These are phyloP conservation scores for Eulithis testata DNA, from an alignment of 2,888 invertebrate species.

Conservation along the genomic window DNA sequence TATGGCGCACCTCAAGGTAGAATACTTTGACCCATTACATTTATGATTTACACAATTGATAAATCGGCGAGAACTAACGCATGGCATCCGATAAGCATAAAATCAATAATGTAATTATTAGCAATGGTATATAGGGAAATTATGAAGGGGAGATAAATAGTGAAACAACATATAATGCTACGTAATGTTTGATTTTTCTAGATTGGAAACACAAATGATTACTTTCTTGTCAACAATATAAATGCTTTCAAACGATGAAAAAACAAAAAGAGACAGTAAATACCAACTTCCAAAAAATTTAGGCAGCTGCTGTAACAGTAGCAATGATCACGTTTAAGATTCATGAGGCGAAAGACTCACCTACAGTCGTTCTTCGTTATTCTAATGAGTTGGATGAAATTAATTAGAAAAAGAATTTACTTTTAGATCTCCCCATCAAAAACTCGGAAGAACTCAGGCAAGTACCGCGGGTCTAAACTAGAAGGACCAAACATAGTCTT, in stretches of 20 bases:
- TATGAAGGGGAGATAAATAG: not conserved
- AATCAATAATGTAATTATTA: conserved; percentile 1
- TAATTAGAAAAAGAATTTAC: not conserved
- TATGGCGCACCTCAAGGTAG: not conserved
- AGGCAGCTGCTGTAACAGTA: too few relatives aligned
- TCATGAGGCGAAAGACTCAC: too few relatives aligned
- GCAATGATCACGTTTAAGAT: too few relatives aligned
- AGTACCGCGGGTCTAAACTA: conserved; percentile 70
- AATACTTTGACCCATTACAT: not conserved
- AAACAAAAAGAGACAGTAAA: too few relatives aligned
- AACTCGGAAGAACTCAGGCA: conserved; percentile 57
- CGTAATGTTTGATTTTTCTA: not conserved
- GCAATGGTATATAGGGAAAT: not conserved
- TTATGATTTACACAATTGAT: not conserved
- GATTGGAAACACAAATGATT: too few relatives aligned
- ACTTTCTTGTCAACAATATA: too few relatives aligned
- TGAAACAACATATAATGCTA: too few relatives aligned
- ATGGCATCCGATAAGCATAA: conserved; percentile 3
- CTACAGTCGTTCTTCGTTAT: too few relatives aligned
- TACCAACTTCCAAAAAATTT: too few relatives aligned
- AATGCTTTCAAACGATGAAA: too few relatives aligned
- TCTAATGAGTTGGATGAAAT: too few relatives aligned
- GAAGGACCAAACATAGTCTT: conserved; percentile 93
- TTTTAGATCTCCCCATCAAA: conserved; percentile 66
- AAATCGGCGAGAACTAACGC: not conserved